Evolutionary conservation across 2,113 vertebrate genomes (phyloP), one percentile per base, ranked within the genome.

Genomic region (Chloropsis hardwickii): DNA sequence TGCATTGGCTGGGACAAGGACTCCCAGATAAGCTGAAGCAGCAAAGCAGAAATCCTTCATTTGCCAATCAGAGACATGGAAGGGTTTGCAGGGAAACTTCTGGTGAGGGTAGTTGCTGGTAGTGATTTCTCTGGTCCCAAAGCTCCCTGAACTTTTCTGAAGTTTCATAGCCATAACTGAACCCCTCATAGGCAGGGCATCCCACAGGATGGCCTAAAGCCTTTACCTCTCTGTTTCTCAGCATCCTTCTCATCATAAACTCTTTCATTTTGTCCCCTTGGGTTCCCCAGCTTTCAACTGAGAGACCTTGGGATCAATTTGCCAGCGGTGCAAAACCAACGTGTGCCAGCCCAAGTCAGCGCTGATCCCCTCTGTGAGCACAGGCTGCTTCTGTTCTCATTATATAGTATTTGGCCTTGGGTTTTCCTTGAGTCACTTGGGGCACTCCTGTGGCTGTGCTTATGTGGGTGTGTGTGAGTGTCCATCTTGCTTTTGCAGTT

Each of bases 41-140:
- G 94, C 93, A 95, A 91, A 91, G 81, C 70, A 91, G 81, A 80
- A 88, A 85, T 84, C 78, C 78, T 94, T 91, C 40, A 60, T 85
- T 72, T 79, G 73, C 48, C 0, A 1, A 79, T 91, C 79, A 80
- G 66, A 94, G 35, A 73, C 0, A 6, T 76, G 51, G 24, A 80
- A 90, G 35, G 15, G 25, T 77, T 94, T 86, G n/a, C 58, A 82
- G 39, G 16, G 45, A 92, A 87, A 84, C 51, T 65, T 84, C n/a
- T 86, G 78, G 37, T 1, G 1, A 48, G 37, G 33, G 22, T 44
- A 61, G 77, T 11, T 92, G 33, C 57, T 61, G 18, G 35, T 76
- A 1, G 0, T 2, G 3, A 62, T 66, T 83, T 82, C 14, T 80
- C 47, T 51, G 44, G 18, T 33, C 25, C 10, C 40, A 79, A 53